Evolutionary conservation across 2,113 vertebrate genomes (phyloP).

Genomic region (Kryptolebias marmoratus): DNA sequence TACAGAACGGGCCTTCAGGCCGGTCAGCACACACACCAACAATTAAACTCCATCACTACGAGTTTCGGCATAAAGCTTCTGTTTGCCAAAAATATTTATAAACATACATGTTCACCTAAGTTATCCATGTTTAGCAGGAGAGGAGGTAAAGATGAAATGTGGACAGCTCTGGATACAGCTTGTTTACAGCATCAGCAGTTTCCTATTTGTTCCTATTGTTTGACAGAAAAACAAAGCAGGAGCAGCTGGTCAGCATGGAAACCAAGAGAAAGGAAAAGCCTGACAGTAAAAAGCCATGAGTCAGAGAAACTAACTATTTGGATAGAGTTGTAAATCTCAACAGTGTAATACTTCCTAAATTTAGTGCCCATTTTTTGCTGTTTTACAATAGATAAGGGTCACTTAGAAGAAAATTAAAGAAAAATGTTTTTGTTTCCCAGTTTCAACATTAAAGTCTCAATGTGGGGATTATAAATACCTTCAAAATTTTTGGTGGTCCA

Average conservation of each 20-base stretch:
- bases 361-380: too few species aligned
- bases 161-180: constrained; percentile 50
- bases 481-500: too few species aligned
- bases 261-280: constrained; percentile 46
- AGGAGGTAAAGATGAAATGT: constrained; percentile 7
- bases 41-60: not conserved
- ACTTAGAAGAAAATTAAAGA: too few species aligned
- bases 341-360: too few species aligned
- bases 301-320: constrained; percentile 7
- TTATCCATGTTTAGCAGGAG: not conserved
- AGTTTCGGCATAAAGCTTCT: not conserved
- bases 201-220: constrained; percentile 42
- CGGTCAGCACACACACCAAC: not conserved
- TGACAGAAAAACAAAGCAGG: constrained; percentile 15
- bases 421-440: too few species aligned
- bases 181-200: constrained; percentile 55
- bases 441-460: too few species aligned
- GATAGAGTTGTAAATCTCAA: too few species aligned
- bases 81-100: not conserved
- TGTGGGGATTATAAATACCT: too few species aligned
- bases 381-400: too few species aligned
- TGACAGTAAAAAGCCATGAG: constrained; percentile 12
- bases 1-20: not conserved
- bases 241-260: constrained; percentile 56
- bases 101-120: not conserved